Conservation (phyloP, 2,888 invertebrate species). For the Chaetogeoica ovagalla region DNA sequence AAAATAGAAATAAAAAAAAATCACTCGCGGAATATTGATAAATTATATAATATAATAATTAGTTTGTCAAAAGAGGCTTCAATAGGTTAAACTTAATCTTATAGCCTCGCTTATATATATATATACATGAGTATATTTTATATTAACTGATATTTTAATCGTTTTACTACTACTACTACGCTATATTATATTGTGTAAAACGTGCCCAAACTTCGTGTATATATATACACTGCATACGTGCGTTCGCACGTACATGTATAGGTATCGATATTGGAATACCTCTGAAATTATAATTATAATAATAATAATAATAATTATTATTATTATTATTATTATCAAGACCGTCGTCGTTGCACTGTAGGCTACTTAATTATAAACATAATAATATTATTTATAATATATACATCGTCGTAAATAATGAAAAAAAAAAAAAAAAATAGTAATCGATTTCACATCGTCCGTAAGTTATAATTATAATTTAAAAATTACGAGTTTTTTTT, state of each 20-base stretch:
- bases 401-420: conserved; percentile 23
- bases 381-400: conserved; percentile 42
- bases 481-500: conserved; percentile 42
- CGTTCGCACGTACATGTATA: conserved; percentile 26
- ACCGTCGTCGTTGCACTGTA: conserved; percentile 5
- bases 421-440: neutral
- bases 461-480: conserved; percentile 47
- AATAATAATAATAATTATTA: neutral
- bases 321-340: conserved; percentile 33
- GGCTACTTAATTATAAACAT: conserved; percentile 49
- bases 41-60: conserved; percentile 23
- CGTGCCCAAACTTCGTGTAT: conserved; percentile 19
- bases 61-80: conserved; percentile 19
- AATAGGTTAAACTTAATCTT: conserved; percentile 32
- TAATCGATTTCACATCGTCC: conserved; percentile 50
- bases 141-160: conserved; percentile 40
- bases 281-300: conserved; percentile 29
- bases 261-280: conserved; percentile 30
- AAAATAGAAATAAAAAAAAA: no score
- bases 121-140: neutral
- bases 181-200: neutral
- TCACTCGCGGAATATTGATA: neutral
- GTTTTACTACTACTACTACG: conserved; percentile 13
- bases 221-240: conserved; percentile 19
- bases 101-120: conserved; percentile 16